Percentiles rank a stretch among this genome's conserved stretches.
Conservation (phyloP, 2,888 invertebrate genomes). For the Liodrosophila aerea region DNA sequence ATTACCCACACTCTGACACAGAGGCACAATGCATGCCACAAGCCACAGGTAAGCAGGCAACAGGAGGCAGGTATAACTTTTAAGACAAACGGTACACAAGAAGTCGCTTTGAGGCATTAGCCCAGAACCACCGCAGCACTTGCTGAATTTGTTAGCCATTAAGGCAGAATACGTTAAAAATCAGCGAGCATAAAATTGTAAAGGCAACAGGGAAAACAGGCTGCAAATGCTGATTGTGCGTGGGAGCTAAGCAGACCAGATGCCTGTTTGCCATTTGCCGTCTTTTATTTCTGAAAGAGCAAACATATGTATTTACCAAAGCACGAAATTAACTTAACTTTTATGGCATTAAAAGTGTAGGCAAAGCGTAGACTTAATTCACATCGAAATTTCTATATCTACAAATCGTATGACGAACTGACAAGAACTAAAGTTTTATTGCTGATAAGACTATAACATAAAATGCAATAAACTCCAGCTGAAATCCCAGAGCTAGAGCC, state of each 20-base stretch:
- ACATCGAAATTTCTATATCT: too few relatives aligned
- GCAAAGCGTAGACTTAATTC: background rate
- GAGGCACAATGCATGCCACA: slow-evolving; percentile 27
- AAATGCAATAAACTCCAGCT: slow-evolving; percentile 63
- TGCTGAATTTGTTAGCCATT: slow-evolving; percentile 30
- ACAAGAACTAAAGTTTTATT: slow-evolving; percentile 60
- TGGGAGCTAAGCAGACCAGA: slow-evolving; percentile 10
- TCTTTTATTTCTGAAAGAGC: slow-evolving; percentile 3
- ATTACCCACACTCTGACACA: slow-evolving; percentile 36
- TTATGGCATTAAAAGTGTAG: background rate
- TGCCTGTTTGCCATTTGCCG: background rate
- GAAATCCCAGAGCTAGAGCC: slow-evolving; percentile 31
- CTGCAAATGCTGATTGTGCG: slow-evolving; percentile 9
- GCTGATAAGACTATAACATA: slow-evolving; percentile 67
- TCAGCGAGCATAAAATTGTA: slow-evolving; percentile 46
- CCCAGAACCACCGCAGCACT: slow-evolving; percentile 27
- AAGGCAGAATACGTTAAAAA: slow-evolving; percentile 13
- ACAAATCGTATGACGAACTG: slow-evolving; percentile 18
- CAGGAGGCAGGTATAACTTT: slow-evolving; percentile 47
- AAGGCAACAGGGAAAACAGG: slow-evolving; percentile 10
- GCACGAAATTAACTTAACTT: slow-evolving; percentile 64
- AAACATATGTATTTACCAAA: slow-evolving; percentile 57
- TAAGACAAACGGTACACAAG: slow-evolving; percentile 30
- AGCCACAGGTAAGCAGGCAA: slow-evolving; percentile 33
- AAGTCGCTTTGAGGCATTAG: slow-evolving; percentile 52